Conservation (phyloP, 2,113 vertebrate species). For the Nannospalax galili region DNA sequence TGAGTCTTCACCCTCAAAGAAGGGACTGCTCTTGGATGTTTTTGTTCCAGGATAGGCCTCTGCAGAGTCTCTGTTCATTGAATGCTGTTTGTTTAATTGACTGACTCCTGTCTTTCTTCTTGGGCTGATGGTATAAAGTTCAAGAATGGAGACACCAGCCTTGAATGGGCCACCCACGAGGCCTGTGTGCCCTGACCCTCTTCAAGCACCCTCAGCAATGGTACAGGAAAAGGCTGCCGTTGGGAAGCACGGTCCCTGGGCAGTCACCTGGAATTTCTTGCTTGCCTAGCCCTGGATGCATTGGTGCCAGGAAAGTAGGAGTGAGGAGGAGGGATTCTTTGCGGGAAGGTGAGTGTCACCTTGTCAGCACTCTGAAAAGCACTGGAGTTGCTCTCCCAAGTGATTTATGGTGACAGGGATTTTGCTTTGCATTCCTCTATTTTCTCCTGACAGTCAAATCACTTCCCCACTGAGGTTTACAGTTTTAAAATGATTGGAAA, state of each 20-base stretch:
- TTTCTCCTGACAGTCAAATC: slow-evolving; percentile 41
- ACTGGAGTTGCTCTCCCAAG: background rate
- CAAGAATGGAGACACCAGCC: background rate
- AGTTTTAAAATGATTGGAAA: slow-evolving; percentile 39
- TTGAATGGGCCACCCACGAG: background rate
- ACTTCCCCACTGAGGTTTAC: slow-evolving; percentile 34
- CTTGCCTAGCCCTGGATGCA: background rate
- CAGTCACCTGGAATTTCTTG: background rate
- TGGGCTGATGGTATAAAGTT: background rate
- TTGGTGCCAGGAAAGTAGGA: background rate
- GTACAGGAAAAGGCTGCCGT: rapidly evolving
- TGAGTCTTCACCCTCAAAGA: background rate
- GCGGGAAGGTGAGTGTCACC: background rate
- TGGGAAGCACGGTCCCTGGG: background rate
- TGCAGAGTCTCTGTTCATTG: background rate
- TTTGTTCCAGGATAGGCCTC: background rate
- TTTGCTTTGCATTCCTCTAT: slow-evolving; percentile 23
- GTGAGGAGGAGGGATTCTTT: background rate
- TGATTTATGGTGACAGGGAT: background rate
- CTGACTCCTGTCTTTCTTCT: background rate
- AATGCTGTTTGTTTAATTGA: background rate
- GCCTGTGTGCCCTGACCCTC: background rate
- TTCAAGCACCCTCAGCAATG: background rate
- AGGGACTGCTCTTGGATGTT: background rate
- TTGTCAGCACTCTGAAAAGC: background rate